Conservation (phyloP, 2,113 vertebrate genomes). For the Passer montanus region DNA sequence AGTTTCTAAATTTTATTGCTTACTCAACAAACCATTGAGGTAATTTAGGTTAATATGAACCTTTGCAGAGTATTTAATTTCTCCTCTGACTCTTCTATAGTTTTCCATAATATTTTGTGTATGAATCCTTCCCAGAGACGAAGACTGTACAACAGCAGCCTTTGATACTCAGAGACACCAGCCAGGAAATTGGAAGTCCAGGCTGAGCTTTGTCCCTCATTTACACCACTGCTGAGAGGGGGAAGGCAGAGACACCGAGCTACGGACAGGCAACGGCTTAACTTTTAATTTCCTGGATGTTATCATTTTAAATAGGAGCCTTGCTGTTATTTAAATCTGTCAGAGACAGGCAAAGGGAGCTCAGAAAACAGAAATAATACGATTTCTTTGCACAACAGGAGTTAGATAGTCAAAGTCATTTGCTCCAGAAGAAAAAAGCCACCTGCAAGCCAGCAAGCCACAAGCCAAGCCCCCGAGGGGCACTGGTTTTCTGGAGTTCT, state of each 20-base stretch:
- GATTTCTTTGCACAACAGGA: not conserved
- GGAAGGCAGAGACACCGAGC: not conserved
- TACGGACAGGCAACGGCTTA: not conserved
- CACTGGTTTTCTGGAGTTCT: not conserved
- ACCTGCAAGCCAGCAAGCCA: not conserved
- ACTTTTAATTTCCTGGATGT: slow-evolving; percentile 65
- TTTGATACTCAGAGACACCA: not conserved
- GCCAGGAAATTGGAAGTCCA: slow-evolving; percentile 45
- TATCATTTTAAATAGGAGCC: slow-evolving; percentile 37
- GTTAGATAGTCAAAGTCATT: not conserved
- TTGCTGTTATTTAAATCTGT: slow-evolving; percentile 52
- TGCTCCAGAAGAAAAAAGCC: not conserved
- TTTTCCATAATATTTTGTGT: not conserved
- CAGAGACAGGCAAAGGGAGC: not conserved
- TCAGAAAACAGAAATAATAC: not conserved
- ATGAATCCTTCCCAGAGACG: not conserved
- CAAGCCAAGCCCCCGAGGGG: not conserved
- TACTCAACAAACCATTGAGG: not conserved
- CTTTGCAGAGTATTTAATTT: not conserved
- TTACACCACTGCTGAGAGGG: not conserved
- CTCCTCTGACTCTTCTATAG: not conserved
- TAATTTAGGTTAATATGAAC: not conserved
- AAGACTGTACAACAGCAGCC: not conserved
- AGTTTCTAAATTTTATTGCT: not conserved
- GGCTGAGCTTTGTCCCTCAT: not conserved